Percentiles rank a stretch among this genome's conserved stretches.
phyloP scores from a whole-genome alignment of 1,140 invertebrate species.

The Cydia amplana region DNA sequence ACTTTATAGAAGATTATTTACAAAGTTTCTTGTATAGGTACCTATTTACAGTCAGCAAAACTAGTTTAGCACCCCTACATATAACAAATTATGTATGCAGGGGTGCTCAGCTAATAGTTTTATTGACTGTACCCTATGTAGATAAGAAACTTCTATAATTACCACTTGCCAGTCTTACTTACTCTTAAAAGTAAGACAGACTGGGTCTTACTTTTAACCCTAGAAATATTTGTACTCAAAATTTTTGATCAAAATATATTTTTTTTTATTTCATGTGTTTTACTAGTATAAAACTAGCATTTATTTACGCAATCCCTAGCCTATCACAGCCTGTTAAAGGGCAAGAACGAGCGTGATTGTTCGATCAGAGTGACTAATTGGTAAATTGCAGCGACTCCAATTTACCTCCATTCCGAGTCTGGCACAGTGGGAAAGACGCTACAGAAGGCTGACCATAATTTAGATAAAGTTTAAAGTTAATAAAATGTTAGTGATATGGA shows the following conservation, averaged over 20 bases:
- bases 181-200: no score
- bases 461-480: no score
- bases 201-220: no score
- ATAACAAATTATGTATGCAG: no score
- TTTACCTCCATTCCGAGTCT: slow-evolving; percentile 31
- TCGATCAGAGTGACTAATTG: slow-evolving; percentile 56
- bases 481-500: no score
- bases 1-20: neutral
- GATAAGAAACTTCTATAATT: no score
- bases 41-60: no score
- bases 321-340: slow-evolving; percentile 35
- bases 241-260: no score
- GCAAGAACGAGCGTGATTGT: slow-evolving; percentile 51
- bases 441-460: neutral
- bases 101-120: no score
- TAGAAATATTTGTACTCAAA: neutral
- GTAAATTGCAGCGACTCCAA: slow-evolving; percentile 50
- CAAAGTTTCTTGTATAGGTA: neutral
- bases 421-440: neutral
- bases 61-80: no score
- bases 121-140: no score
- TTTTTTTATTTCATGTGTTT: neutral
- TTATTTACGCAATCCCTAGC: neutral
- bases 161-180: no score
- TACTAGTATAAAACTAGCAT: neutral